Base-by-base conservation (phyloP, 2,797 vertebrate species). In the Pangasius macronema region DNA sequence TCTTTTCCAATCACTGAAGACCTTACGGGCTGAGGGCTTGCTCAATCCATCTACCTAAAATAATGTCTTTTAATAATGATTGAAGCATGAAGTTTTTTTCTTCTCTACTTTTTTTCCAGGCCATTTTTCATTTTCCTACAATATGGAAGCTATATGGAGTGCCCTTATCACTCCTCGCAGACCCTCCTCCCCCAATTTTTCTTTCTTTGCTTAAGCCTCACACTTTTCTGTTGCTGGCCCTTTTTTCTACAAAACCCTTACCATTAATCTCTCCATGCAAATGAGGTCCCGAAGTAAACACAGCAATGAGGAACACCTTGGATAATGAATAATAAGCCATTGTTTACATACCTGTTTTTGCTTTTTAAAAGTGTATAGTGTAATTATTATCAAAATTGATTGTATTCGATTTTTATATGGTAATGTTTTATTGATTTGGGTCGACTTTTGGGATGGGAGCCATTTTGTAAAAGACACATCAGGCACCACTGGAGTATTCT, bases 1-100 rank as follows among this genome's bases (percentile, higher is more conserved):
- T 85, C 57, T 73, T 89, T 84, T 84, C 20, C 14, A 53, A 77
- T 82, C 80, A 46, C 6, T 13, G 51, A 85, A 82, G 59, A 67
- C 67, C 81, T 42, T 9, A 80, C 30, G 27, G 57, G n/a, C 27
- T 39, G 49, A 85, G 20, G 79, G n/a, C 63, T 84, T 79, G 27
- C 42, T 76, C 11, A 87, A 72, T 83, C 42, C 65, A 49, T 55
- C 81, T 59, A 59, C 4, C 55, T 85, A 85, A 61, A 75, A 24
- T 75, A 30, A 75, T 84, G 33, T 59, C 2, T 85, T 73, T 72
- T 84, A 72, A 82, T 82, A 82, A 63, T 46, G 36, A 82, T 63
- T 83, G 46, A 83, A 83, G 63, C 46, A 33, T 63, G 6, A 24
- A 24, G n/a, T 11, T 57, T 22, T 79, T 81, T 82, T 16, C 27